Evolutionary conservation across 2,888 invertebrate species (phyloP), one percentile per base, ranked within the genome.

Genomic region (Anorthoa munda): DNA sequence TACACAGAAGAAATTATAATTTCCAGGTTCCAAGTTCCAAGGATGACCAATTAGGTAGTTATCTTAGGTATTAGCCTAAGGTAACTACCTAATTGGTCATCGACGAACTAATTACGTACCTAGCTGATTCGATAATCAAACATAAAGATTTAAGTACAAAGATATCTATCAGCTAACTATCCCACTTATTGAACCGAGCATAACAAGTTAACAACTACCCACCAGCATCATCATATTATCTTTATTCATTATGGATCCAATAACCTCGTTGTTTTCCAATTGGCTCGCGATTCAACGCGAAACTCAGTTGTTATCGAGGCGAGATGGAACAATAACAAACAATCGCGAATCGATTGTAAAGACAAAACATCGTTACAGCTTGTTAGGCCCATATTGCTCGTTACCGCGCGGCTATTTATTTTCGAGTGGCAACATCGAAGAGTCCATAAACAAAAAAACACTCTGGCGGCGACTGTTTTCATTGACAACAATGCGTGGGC

Each of bases 381-480:
- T 94, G 95, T 95, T 95, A 95, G 90, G 90, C 82, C 91, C 93
- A 92, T 93, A 94, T 93, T 94, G 95, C 95, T 94, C 93, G 94
- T 93, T 95, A 95, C 93, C 90, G 92, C 90, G 89, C 88, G 82
- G 93, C 94, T 96, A 95, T 95, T 96, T 95, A 94, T 95, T 95
- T 94, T 95, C 92, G 92, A 96, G 95, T 95, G 94, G 95, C 95
- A 94, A 95, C 96, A 96, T 92, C 94, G 94, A 92, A 93, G 94
- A 94, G 95, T 94, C 92, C 90, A 95, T 95, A 96, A 95, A 96
- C 95, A 96, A 95, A 96, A 96, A 96, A 96, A 95, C 95, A 95
- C 95, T 96, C 90, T 87, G 91, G 90, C 93, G 93, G 92, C 94
- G 92, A 93, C 93, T 96, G 95, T 96, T 96, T 96, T 96, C 93